A percentile compares a stretch with the other conserved stretches of the same genome.
Evolutionary conservation across 2,888 invertebrate genomes (phyloP).

Genomic region (Melinaea marsaeus): DNA sequence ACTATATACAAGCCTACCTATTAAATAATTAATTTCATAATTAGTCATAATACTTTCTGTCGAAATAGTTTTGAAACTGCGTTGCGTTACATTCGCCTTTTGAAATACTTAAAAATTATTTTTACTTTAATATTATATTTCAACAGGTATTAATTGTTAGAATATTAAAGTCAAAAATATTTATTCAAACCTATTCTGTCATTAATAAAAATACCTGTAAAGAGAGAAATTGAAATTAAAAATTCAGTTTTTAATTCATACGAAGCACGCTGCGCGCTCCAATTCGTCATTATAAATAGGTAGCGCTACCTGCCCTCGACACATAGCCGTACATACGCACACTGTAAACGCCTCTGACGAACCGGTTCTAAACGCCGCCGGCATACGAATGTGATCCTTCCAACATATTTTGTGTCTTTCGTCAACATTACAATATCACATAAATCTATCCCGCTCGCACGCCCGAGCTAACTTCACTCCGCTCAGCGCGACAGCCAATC

Average conservation of each 20-base stretch:
- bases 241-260: constrained; percentile 47
- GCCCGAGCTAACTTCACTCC: constrained; percentile 63
- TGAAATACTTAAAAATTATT: too few species aligned
- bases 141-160: neutral
- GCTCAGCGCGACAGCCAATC: constrained; percentile 57
- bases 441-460: constrained; percentile 72
- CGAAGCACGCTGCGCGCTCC: constrained; percentile 38
- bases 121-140: neutral
- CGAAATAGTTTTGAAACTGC: too few species aligned
- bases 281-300: constrained; percentile 66
- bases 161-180: constrained; percentile 18
- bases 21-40: too few species aligned
- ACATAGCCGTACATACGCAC: constrained; percentile 70
- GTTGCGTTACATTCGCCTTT: too few species aligned
- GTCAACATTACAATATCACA: constrained; percentile 70
- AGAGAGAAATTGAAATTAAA: constrained; percentile 50
- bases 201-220: constrained; percentile 56
- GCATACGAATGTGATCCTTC: constrained; percentile 70
- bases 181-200: constrained; percentile 11
- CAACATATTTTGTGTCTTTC: constrained; percentile 72
- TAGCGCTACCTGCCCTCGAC: constrained; percentile 68
- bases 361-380: constrained; percentile 66
- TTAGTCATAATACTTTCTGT: too few species aligned
- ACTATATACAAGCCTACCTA: too few species aligned
- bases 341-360: constrained; percentile 72